Evolutionary conservation across 2,797 vertebrate species (phyloP).

Genomic region (Poeciliopsis turneri): DNA sequence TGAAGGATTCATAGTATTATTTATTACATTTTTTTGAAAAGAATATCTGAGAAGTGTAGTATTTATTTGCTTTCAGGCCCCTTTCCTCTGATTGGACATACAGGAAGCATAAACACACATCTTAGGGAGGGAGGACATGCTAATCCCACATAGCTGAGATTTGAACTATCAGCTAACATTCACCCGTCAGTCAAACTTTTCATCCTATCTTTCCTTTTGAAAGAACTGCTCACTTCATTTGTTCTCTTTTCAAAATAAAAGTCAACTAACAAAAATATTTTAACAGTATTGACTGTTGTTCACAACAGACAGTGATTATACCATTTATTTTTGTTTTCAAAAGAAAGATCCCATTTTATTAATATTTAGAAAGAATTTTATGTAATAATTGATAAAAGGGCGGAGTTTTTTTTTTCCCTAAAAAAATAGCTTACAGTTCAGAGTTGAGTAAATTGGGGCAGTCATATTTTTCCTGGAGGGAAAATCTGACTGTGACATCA

Average conservation of each 20-base stretch:
- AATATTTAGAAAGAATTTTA: not conserved
- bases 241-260: not conserved
- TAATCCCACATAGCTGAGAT: not conserved
- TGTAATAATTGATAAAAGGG: not conserved
- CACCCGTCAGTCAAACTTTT: not conserved
- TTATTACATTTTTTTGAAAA: not conserved
- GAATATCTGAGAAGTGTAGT: not conserved
- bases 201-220: not conserved
- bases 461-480: slow-evolving; percentile 38
- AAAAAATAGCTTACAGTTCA: too few relatives aligned
- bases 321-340: not conserved
- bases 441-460: not conserved
- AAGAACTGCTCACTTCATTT: not conserved
- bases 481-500: slow-evolving; percentile 31
- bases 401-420: fast-evolving
- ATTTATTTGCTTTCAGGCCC: not conserved
- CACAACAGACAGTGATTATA: not conserved
- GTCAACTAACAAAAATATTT: not conserved
- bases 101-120: too few relatives aligned
- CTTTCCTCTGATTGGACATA: not conserved
- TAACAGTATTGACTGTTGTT: not conserved
- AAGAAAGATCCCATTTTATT: not conserved
- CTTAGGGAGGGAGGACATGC: not conserved
- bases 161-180: not conserved
- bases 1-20: not conserved